Percentiles rank a stretch among this genome's conserved stretches.
These are phyloP conservation scores for Coregonus suidteri DNA, from an alignment of 2,797 vertebrate genomes.

Conservation along the genomic window DNA sequence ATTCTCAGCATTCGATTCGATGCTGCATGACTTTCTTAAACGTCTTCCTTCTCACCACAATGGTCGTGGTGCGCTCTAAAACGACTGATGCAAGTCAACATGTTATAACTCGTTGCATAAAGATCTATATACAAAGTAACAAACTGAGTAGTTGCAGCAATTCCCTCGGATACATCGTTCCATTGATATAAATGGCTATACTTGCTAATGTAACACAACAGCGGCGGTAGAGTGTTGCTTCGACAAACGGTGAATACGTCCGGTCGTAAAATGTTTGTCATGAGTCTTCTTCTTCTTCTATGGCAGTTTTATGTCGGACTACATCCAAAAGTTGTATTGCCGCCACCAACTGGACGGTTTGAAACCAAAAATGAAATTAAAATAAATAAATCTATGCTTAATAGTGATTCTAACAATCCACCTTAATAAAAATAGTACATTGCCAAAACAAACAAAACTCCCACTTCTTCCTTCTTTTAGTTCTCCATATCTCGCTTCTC, in stretches of 20 bases:
- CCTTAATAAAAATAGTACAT: no score
- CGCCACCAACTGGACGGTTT: no score
- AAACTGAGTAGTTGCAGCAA: not conserved
- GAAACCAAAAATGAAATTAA: no score
- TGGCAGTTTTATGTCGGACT: no score
- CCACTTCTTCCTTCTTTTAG: no score
- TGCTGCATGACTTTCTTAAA: not conserved
- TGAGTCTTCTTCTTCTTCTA: no score
- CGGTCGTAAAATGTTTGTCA: conserved; percentile 66
- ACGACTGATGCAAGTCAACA: not conserved
- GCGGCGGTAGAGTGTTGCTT: conserved; percentile 8
- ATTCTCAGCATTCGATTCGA: not conserved
- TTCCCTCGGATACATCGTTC: not conserved
- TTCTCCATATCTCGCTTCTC: no score
- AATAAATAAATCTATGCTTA: no score
- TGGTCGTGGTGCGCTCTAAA: not conserved
- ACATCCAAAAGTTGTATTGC: no score
- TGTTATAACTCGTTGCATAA: not conserved
- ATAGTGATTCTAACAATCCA: no score
- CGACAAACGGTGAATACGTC: conserved; percentile 49
- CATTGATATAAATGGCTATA: not conserved
- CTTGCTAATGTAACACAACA: not conserved
- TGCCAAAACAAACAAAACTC: no score
- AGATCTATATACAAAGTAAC: not conserved
- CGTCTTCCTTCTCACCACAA: conserved; percentile 32